Base-by-base conservation (phyloP, 1,140 invertebrate genomes). In the Apis dorsata region DNA sequence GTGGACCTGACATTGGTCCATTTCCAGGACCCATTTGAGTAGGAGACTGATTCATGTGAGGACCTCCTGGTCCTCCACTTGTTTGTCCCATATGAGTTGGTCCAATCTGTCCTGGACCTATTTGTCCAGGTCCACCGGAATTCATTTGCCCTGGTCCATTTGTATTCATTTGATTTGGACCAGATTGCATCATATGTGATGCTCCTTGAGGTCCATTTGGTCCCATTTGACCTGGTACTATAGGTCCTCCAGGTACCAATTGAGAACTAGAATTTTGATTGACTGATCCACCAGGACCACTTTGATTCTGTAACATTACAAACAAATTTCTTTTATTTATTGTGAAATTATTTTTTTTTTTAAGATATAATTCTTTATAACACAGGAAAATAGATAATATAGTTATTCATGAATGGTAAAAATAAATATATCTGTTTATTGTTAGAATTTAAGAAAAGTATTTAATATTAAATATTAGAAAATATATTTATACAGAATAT, bases 131-230 rank as follows among this genome's bases (percentile, higher is more conserved):
- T 2, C 90, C 90, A 13, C 87, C 83, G 0, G 83, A 69, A 60
- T 83, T 84, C 83, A 90, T 90, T 68, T 90, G 90, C 15, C 85
- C 87, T 12, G 90, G 88, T 65, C 87, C 89, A 4, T 85, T 87
- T 15, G 89, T 86, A 34, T 87, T 89, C 85, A 92, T 90, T 72
- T 91, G 90, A 51, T 86, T 85, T 1, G 90, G 90, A 28, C 89
- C 90, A 62, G 83, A 83, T 83, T 89, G 90, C 76, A 86, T 91
- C 89, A 91, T 90, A 11, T 91, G 91, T n/a, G 92, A 77, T 21
- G 89, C 89, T 75, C 90, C 91, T 88, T 90, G 90, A 15, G 91
- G 88, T 55, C 91, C 91, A 73, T 86, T 90, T 1, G 91, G 91
- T n/a, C 90, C 90, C 89, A 93, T 92, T 74, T 91, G 92, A 24